phyloP scores from a whole-genome alignment of 2,113 vertebrate species.

The Syngnathus floridae region DNA sequence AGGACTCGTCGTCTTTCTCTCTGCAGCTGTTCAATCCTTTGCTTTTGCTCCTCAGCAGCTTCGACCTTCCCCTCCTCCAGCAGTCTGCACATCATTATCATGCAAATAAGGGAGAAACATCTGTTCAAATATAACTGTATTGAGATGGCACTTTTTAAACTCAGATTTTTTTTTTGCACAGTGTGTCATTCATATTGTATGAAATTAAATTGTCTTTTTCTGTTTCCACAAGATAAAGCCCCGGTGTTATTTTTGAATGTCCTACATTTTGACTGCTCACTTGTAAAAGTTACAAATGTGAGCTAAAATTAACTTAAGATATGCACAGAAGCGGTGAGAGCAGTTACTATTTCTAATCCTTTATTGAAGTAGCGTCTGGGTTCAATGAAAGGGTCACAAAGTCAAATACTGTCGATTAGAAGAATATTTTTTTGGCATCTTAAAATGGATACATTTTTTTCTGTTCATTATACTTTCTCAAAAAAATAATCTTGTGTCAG shows the following conservation, averaged over 20 bases:
- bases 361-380: constrained; percentile 5
- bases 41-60: constrained; percentile 86
- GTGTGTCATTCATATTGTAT: neutral
- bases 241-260: neutral
- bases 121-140: neutral
- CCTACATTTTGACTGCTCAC: neutral
- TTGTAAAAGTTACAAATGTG: constrained; percentile 8
- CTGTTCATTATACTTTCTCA: no score
- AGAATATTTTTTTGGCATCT: neutral
- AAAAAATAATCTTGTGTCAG: no score
- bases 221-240: neutral
- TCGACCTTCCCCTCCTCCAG: constrained; percentile 90
- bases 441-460: no score
- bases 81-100: constrained; percentile 67
- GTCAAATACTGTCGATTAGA: neutral
- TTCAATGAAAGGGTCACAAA: constrained; percentile 9
- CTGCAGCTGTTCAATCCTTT: constrained; percentile 91
- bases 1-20: constrained; percentile 81
- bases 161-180: neutral
- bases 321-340: neutral
- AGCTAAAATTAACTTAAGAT: constrained; percentile 25
- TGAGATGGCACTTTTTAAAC: neutral
- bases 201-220: no score
- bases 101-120: constrained; percentile 7
- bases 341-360: constrained; percentile 20